These are phyloP conservation scores for Phenacoccus solenopsis DNA, from an alignment of 1,140 invertebrate species.

Conservation along the genomic window DNA sequence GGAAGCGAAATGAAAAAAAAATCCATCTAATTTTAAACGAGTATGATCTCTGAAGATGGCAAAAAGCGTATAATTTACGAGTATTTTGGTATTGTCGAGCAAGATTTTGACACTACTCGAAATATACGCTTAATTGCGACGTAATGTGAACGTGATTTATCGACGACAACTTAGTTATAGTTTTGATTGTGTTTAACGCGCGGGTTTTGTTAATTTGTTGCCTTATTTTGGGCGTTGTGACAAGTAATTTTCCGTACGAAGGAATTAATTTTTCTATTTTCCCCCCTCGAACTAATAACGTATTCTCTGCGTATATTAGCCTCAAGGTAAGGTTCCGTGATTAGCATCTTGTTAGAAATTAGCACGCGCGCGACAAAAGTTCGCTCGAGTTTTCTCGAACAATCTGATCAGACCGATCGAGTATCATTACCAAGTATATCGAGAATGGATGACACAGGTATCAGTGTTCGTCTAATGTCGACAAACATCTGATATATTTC, in stretches of 20 bases:
- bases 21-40: no score
- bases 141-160: constrained; percentile 6
- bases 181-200: neutral
- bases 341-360: constrained; percentile 11
- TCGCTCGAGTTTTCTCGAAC: neutral
- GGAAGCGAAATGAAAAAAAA: no score
- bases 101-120: neutral
- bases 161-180: neutral
- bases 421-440: no score
- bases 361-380: neutral
- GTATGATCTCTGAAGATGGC: no score
- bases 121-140: neutral
- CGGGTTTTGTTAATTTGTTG: constrained; percentile 6
- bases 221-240: neutral
- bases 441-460: no score
- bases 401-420: neutral
- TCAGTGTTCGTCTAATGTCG: no score
- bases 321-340: neutral
- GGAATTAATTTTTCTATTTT: neutral
- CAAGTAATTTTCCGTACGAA: neutral
- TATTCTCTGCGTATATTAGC: neutral
- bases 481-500: no score
- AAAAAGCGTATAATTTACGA: neutral
- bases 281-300: neutral
- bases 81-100: neutral